Evolutionary conservation across 2,888 invertebrate genomes (phyloP).

Genomic region (Argyra leucocephala): DNA sequence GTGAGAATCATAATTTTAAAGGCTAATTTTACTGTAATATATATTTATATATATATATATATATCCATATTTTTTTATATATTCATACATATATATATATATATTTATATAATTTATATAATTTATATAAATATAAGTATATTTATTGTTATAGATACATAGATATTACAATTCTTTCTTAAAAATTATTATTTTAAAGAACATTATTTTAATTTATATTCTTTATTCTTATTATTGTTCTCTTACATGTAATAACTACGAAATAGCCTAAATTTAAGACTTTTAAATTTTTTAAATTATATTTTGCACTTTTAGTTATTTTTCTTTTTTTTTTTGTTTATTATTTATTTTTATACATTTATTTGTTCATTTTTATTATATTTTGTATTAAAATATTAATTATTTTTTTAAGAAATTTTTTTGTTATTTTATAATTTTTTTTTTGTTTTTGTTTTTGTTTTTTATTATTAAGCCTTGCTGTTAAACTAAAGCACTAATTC

Average conservation of each 20-base stretch:
- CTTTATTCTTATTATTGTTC: neutral
- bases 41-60: no score
- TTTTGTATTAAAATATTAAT: neutral
- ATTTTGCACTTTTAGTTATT: neutral
- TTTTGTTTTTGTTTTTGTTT: no score
- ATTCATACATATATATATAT: no score
- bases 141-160: no score
- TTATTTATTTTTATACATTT: neutral
- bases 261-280: neutral
- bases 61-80: no score
- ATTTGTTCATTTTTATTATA: neutral
- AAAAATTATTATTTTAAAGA: no score
- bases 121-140: no score
- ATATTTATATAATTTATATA: no score
- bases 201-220: neutral
- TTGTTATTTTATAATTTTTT: neutral
- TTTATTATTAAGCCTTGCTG: neutral
- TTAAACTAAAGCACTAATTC: neutral
- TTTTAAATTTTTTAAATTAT: conserved; percentile 1
- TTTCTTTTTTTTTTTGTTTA: neutral
- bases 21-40: no score
- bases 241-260: neutral
- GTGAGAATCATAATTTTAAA: no score
- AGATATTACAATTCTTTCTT: no score
- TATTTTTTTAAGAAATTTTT: neutral